Evolutionary conservation across 2,888 invertebrate genomes (phyloP).

Genomic region (Agonopterix heracliana): DNA sequence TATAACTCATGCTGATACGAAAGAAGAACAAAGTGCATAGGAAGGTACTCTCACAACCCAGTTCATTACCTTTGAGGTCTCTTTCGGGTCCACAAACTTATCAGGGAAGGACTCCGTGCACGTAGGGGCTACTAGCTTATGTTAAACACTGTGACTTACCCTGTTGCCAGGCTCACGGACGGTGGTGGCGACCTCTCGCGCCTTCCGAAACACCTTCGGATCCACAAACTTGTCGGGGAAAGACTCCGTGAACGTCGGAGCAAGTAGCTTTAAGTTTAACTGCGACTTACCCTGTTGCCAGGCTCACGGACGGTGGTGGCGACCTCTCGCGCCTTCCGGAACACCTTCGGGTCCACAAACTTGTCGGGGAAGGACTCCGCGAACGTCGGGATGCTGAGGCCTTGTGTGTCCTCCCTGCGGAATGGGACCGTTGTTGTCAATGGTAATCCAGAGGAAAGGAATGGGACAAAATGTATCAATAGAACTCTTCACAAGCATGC

Average conservation of each 20-base stretch:
- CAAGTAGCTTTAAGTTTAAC: too few species aligned
- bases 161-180: slow-evolving; percentile 76
- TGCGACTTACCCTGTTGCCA: slow-evolving; percentile 76
- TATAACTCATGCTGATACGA: too few species aligned
- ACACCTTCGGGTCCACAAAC: slow-evolving; percentile 85
- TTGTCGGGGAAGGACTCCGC: slow-evolving; percentile 88
- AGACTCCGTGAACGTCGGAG: slow-evolving; percentile 83
- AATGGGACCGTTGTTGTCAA: too few species aligned
- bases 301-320: slow-evolving; percentile 75
- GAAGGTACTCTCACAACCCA: too few species aligned
- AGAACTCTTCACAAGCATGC: too few species aligned
- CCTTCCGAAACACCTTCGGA: slow-evolving; percentile 81
- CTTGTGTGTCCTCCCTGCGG: slow-evolving; percentile 78
- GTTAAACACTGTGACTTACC: slow-evolving; percentile 49
- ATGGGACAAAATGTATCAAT: too few species aligned
- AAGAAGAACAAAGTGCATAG: too few species aligned
- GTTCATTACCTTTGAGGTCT: too few species aligned
- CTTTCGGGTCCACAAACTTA: slow-evolving; percentile 88
- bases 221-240: slow-evolving; percentile 91
- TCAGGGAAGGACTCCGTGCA: slow-evolving; percentile 88
- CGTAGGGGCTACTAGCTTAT: slow-evolving; percentile 63
- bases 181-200: slow-evolving; percentile 81
- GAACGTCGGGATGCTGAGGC: slow-evolving; percentile 82
- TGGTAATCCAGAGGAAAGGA: too few species aligned
- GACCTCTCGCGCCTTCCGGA: slow-evolving; percentile 82